Evolutionary conservation across 2,797 vertebrate genomes (phyloP), one percentile per base, ranked within the genome.

Genomic region (Poecile montanus): DNA sequence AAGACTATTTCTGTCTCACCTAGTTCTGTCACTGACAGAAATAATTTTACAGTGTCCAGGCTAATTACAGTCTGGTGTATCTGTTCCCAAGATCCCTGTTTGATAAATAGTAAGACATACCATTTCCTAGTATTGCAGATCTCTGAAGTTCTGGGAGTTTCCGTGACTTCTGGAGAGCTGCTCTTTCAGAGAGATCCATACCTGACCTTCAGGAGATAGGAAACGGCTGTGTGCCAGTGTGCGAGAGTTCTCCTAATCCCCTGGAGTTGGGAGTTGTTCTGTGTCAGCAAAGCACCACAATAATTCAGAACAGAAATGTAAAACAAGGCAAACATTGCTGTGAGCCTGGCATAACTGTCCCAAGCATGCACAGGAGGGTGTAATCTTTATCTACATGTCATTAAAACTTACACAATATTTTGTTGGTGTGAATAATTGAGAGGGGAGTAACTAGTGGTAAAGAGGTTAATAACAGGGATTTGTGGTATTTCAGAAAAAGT

Each of bases 281-380:
- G 0, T 47, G 50, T 67, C 45, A 67, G 48, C 45, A 83, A 53
- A 62, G 57, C 30, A 79, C 53, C 38, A 29, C 21, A 21, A 2
- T 45, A 34, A 65, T 62, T 88, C 32, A 44, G 65, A 74, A 36
- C 56, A 90, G 48, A 75, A 88, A 54, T 26, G 23, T 51, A 17
- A 89, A 89, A 70, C n/a, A 78, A 72, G 76, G 78, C 47, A 89
- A 66, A 27, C 5, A 4, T 45, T 65, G 42, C 61, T 42, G 38
- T 44, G 47, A 89, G 58, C 44, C n/a, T 50, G 16, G 19, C 1
- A 1, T 44, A 54, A 54, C 32, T 75, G 40, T 70, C 32, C 45
- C 53, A 20, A 16, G 14, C 34, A 16, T 27, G 30, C 60, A 38
- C 2, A 0, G 4, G 8, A 78, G 19, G 5, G 10, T 47, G 44